Evolutionary conservation across 2,797 vertebrate genomes (phyloP).

Genomic region (Acanthurus tractus): DNA sequence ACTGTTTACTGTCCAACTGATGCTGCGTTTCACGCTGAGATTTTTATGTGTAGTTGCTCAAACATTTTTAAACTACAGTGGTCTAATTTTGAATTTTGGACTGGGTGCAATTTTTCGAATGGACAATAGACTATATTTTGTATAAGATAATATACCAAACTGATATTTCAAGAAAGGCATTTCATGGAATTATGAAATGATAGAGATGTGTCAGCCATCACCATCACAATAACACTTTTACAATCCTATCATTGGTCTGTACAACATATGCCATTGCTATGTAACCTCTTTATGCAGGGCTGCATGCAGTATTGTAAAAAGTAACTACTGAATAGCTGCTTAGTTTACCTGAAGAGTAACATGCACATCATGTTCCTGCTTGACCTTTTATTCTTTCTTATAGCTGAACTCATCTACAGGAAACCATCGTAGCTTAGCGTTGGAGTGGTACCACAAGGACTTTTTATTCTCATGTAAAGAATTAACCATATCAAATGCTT

Average conservation of each 20-base stretch:
- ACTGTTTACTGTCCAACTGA: neutral
- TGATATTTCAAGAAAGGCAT: neutral
- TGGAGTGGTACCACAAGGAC: neutral
- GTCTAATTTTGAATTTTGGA: neutral
- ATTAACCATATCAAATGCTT: neutral
- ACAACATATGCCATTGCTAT: conserved; percentile 1
- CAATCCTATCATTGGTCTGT: neutral
- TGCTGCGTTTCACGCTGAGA: neutral
- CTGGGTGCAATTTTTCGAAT: neutral
- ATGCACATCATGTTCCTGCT: neutral
- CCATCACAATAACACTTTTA: neutral
- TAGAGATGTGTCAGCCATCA: neutral
- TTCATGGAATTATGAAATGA: neutral
- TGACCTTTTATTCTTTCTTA: neutral
- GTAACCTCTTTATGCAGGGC: neutral
- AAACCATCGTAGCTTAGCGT: neutral
- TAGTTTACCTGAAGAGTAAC: conserved; percentile 3
- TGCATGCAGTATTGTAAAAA: conserved; percentile 6
- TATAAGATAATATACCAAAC: neutral
- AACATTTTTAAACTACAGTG: neutral
- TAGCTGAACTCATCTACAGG: neutral
- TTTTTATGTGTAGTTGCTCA: neutral
- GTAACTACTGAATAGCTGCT: neutral
- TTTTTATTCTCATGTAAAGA: neutral
- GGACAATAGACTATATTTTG: neutral